Evolutionary conservation across 1,140 invertebrate genomes (phyloP).

Genomic region (Lucilia cuprina): DNA sequence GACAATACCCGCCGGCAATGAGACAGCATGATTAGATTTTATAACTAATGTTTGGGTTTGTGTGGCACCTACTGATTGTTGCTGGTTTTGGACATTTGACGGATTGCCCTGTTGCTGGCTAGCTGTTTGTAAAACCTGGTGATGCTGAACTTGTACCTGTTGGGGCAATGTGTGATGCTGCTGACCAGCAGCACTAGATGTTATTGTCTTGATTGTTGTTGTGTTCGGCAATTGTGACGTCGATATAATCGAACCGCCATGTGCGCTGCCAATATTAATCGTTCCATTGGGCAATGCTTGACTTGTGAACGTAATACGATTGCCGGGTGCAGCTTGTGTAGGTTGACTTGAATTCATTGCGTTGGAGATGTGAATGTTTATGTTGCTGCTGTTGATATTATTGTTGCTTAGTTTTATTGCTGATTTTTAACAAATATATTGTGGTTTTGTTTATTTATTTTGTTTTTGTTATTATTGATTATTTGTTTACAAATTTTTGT

Average conservation of each 20-base stretch:
- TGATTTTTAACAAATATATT: slow-evolving; percentile 18
- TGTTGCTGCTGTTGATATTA: neutral
- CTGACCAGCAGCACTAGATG: slow-evolving; percentile 46
- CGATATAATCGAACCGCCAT: slow-evolving; percentile 55
- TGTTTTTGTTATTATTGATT: neutral
- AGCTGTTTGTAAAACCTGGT: slow-evolving; percentile 39
- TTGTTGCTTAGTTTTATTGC: neutral
- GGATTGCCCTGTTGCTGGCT: slow-evolving; percentile 36
- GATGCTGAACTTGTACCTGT: slow-evolving; percentile 44
- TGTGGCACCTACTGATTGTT: slow-evolving; percentile 62
- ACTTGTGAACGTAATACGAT: slow-evolving; percentile 65
- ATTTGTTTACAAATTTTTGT: neutral
- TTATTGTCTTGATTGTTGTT: slow-evolving; percentile 65
- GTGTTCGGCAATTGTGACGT: slow-evolving; percentile 59
- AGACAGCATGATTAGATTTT: slow-evolving; percentile 62
- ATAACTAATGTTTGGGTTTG: slow-evolving; percentile 63
- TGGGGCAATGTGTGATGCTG: slow-evolving; percentile 48
- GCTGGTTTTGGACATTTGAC: slow-evolving; percentile 45
- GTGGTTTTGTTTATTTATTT: neutral
- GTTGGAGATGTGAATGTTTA: neutral
- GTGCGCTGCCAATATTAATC: slow-evolving; percentile 56
- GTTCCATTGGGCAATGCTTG: slow-evolving; percentile 70
- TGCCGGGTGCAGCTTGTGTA: slow-evolving; percentile 46
- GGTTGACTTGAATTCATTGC: slow-evolving; percentile 58
- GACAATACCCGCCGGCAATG: slow-evolving; percentile 62